Evolutionary conservation across 2,797 vertebrate species (phyloP).

Genomic region (Babyrousa celebensis): DNA sequence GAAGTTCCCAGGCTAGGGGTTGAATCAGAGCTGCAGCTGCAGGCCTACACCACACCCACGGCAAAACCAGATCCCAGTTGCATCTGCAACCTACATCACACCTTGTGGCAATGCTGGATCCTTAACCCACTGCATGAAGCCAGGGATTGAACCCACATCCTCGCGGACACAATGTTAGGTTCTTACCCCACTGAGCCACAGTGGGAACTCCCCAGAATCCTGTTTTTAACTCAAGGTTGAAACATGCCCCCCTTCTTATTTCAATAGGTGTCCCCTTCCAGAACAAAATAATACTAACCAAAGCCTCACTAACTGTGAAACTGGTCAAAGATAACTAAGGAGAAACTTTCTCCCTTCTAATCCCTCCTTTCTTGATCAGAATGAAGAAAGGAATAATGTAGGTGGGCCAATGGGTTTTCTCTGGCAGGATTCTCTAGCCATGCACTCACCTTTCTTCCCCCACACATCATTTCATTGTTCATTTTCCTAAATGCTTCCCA

Average conservation of each 20-base stretch:
- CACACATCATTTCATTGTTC: slow-evolving; percentile 54
- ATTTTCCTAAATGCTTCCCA: slow-evolving; percentile 82
- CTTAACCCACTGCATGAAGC: too few relatives aligned
- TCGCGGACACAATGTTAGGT: too few relatives aligned
- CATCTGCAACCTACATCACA: too few relatives aligned
- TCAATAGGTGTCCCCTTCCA: not conserved
- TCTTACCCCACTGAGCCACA: too few relatives aligned
- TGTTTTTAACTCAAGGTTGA: not conserved
- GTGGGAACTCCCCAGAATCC: not conserved
- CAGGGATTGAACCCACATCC: too few relatives aligned
- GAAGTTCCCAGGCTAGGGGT: too few relatives aligned
- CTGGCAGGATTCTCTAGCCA: slow-evolving; percentile 56
- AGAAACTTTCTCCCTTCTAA: not conserved
- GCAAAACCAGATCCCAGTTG: too few relatives aligned
- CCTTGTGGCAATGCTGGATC: too few relatives aligned
- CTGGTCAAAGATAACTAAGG: not conserved
- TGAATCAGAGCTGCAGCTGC: too few relatives aligned
- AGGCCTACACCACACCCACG: too few relatives aligned
- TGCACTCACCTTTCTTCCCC: not conserved
- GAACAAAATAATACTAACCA: not conserved
- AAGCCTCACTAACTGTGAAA: not conserved
- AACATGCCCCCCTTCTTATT: not conserved
- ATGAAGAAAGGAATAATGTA: not conserved
- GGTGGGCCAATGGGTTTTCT: not conserved
- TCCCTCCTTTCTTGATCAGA: not conserved